phyloP scores from a whole-genome alignment of 53 echinoderm and acorn worm species.

The Actinopyga echinites region DNA sequence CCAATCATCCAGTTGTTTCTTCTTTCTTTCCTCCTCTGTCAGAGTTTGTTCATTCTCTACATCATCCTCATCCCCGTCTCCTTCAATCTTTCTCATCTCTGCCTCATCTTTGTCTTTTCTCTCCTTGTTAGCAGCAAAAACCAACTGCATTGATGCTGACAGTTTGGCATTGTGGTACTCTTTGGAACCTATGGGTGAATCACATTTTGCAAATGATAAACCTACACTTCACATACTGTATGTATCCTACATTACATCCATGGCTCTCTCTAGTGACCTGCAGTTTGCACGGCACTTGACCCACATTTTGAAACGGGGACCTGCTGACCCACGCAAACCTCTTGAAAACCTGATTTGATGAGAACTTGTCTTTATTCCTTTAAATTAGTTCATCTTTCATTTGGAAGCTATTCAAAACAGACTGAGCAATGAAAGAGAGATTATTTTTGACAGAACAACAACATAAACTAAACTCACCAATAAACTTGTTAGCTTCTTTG shows the following conservation, averaged over 20 bases:
- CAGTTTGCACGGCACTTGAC: no score
- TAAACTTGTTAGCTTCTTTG: constrained; percentile 82
- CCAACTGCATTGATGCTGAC: constrained; percentile 18
- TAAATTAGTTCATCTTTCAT: no score
- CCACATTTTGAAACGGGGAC: no score
- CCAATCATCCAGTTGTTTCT: neutral
- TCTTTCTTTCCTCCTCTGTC: neutral
- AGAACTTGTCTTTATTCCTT: no score
- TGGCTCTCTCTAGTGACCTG: no score
- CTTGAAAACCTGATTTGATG: no score
- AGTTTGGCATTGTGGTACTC: constrained; percentile 12
- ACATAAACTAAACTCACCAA: constrained; percentile 57
- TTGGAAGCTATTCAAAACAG: no score
- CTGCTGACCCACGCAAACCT: no score
- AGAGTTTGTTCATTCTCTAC: constrained; percentile 17
- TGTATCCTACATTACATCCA: no score
- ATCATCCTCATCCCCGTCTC: neutral
- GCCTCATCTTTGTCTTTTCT: constrained; percentile 34
- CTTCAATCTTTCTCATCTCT: neutral
- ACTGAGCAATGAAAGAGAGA: no score
- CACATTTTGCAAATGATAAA: no score
- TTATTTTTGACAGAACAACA: neutral
- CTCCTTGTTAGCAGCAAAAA: constrained; percentile 18
- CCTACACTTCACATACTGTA: no score
- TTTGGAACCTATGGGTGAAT: neutral